Percentiles rank a stretch among this genome's conserved stretches.
These are phyloP conservation scores for Megastigmus dorsalis DNA, from an alignment of 2,888 invertebrate species.

Conservation along the genomic window DNA sequence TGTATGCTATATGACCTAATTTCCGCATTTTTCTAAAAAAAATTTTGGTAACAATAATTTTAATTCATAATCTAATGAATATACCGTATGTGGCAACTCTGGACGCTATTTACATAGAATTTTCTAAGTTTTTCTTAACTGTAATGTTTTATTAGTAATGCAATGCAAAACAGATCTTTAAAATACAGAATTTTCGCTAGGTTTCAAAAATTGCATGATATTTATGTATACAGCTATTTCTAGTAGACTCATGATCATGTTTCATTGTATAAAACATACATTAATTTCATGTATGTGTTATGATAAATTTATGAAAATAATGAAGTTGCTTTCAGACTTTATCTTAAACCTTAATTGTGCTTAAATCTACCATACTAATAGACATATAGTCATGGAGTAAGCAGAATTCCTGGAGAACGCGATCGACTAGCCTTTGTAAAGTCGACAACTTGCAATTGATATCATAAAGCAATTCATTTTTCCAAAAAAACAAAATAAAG, in stretches of 20 bases:
- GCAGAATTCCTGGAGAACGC: slow-evolving; percentile 43
- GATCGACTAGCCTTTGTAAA: slow-evolving; percentile 40
- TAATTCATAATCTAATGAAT: too few species aligned
- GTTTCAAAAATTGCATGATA: slow-evolving; percentile 13
- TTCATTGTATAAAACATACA: slow-evolving; percentile 33
- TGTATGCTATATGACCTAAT: slow-evolving; percentile 2
- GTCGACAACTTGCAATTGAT: slow-evolving; percentile 11
- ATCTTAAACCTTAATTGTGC: slow-evolving; percentile 12
- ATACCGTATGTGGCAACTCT: too few species aligned
- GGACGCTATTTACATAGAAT: too few species aligned
- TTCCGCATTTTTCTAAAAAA: neutral
- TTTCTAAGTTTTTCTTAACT: too few species aligned
- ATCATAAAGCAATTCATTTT: slow-evolving; percentile 42
- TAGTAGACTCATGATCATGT: slow-evolving; percentile 10
- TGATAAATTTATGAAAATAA: slow-evolving; percentile 22
- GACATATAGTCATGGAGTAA: slow-evolving; percentile 40
- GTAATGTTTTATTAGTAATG: too few species aligned
- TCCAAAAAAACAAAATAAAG: too few species aligned
- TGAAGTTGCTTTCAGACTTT: slow-evolving; percentile 22
- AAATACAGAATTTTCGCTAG: slow-evolving; percentile 24
- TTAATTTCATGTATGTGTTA: slow-evolving; percentile 18
- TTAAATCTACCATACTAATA: slow-evolving; percentile 48
- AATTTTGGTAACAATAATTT: too few species aligned
- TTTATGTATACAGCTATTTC: neutral
- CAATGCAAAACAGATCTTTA: too few species aligned